Base-by-base conservation (phyloP, 2,888 invertebrate genomes). In the Fragum sueziense region DNA sequence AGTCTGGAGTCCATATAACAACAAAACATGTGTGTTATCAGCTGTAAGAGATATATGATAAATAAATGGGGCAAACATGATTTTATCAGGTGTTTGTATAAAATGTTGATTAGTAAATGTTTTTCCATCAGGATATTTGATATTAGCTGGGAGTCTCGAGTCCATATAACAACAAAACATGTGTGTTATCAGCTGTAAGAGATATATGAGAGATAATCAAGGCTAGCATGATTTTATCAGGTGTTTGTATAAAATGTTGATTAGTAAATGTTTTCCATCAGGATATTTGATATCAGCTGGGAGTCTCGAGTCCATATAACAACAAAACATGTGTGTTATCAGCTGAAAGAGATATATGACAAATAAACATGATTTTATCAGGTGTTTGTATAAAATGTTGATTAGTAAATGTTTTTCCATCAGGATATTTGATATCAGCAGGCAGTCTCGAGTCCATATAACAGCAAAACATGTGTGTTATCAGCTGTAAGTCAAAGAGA, bases 1-100 rank as follows among this genome's bases (percentile, higher is more conserved):
- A 97, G 93, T 92, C 97, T 96, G 29, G 96, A 96, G 93, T 98
- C 98, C 94, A 98, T 94, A 93, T 98, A 98, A 0, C 96, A 95
- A 82, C 96, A 96, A 85, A 98, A 95, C 86, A 97, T 93, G 92
- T 97, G 97, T 95, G 97, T 96, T 79, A 98, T 94, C 85, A 97
- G 95, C 96, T 97, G 91, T 57, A 76, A 71, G n/a, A n/a, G n/a
- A n/a, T n/a, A n/a, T n/a, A n/a, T n/a, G n/a, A n/a, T n/a, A n/a
- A n/a, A n/a, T n/a, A n/a, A n/a, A n/a, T n/a, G n/a, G n/a, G n/a
- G n/a, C n/a, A n/a, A n/a, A n/a, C n/a, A n/a, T n/a, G n/a, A n/a
- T n/a, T 84, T 92, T 93, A 34, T 91, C 93, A 33, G 92, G 92
- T 2, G 90, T 89, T 78, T 92, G 92, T 69, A 93, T 85, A 74